Evolutionary conservation across 2,113 vertebrate species (phyloP), one percentile per base, ranked within the genome.

Genomic region (Grus americana): DNA sequence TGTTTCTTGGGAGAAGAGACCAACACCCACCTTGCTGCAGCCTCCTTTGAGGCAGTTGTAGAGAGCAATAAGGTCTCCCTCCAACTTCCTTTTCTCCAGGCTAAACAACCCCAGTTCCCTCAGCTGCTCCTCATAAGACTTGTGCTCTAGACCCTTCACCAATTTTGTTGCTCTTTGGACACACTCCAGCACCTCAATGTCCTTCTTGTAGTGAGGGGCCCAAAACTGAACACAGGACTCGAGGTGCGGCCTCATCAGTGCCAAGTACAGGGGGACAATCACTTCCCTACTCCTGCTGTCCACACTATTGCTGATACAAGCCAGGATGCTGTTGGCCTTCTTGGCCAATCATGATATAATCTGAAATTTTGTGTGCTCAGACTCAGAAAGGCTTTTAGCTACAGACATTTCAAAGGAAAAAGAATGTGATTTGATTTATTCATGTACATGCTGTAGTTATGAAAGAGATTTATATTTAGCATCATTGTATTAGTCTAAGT

Each of bases 131-230:
- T 52, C 13, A 18, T 21, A 11, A 47, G 29, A 11, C 6, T 18
- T 42, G 26, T 5, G 4, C 38, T 44, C 5, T 8, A 30, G 9
- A 38, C 9, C 7, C 42, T 46, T 34, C 47, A 36, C 4, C 21
- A 58, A 12, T 11, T 76, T 52, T 0, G 0, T 17, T 58, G 44
- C 26, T 6, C 22, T 86, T 3, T 63, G 34, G 44, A n/a, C 8
- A 17, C 0, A 1, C 4, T 65, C 24, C 15, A 59, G 44, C 24
- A 59, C 18, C 17, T 52, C 24, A 27, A 7, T 30, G 12, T 52
- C 26, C 29, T 73, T 67, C 34, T 59, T 65, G 10, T 11, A 12
- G 8, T 7, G 27, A 63, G 12, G 6, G 10, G 10, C 12, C 42
- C 49, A 47, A 52, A 47, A 71, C 17, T 9, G 44, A 24, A 36